phyloP scores from a whole-genome alignment of 2,888 invertebrate genomes.

The Melolontha melolontha region DNA sequence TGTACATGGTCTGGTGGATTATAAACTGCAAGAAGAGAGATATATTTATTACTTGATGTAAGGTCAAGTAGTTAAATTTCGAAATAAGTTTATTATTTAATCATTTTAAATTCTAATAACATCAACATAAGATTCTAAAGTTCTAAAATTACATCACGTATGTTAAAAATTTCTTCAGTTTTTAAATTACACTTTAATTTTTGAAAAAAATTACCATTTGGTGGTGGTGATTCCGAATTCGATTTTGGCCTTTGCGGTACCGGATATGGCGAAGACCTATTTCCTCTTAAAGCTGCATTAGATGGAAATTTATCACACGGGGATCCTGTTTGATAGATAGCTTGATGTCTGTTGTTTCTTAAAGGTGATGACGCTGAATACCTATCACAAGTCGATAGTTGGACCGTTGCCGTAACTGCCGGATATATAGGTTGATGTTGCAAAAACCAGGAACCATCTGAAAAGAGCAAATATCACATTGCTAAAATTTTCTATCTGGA shows the following conservation, averaged over 20 bases:
- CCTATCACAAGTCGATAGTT: constrained; percentile 56
- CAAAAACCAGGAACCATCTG: constrained; percentile 66
- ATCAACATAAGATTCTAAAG: too few species aligned
- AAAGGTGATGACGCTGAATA: constrained; percentile 52
- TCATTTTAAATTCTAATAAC: too few species aligned
- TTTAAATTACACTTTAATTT: neutral
- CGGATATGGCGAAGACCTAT: constrained; percentile 64
- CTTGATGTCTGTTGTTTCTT: constrained; percentile 50
- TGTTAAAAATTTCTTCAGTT: too few species aligned
- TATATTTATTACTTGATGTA: neutral
- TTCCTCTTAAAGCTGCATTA: constrained; percentile 55
- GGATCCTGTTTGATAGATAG: constrained; percentile 59
- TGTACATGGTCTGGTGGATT: constrained; percentile 65
- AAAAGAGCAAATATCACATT: constrained; percentile 37
- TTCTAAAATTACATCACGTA: too few species aligned
- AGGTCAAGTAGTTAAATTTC: neutral
- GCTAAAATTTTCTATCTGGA: neutral
- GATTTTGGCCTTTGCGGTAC: constrained; percentile 59
- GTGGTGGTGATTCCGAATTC: constrained; percentile 63
- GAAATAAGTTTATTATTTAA: too few species aligned
- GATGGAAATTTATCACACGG: constrained; percentile 58
- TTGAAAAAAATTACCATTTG: constrained; percentile 58
- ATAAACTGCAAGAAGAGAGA: constrained; percentile 58
- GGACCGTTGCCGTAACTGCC: constrained; percentile 57
- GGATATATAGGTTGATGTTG: constrained; percentile 65